phyloP scores from a whole-genome alignment of 2,113 vertebrate species.

The Etia nguti region DNA sequence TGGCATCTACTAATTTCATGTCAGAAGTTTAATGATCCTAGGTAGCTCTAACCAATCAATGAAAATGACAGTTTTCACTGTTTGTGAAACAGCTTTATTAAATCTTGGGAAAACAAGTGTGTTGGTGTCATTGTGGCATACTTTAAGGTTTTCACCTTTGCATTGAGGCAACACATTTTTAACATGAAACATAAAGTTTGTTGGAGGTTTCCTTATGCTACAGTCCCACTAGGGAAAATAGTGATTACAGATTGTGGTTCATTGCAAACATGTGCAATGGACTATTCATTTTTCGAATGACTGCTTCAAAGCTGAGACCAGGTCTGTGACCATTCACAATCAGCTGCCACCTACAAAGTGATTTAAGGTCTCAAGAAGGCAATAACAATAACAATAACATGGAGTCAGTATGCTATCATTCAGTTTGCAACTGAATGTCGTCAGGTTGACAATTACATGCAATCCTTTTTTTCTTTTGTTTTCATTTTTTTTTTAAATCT shows the following conservation, averaged over 20 bases:
- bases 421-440: neutral
- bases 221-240: neutral
- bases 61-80: accelerated
- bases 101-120: neutral
- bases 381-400: neutral
- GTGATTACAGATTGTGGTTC: neutral
- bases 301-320: neutral
- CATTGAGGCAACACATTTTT: neutral
- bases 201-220: neutral
- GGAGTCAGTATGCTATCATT: neutral
- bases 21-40: neutral
- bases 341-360: neutral
- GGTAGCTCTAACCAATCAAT: neutral
- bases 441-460: neutral
- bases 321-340: neutral
- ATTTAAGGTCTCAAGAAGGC: neutral
- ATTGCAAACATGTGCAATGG: neutral
- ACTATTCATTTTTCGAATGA: neutral
- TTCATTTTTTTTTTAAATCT: neutral
- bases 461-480: neutral
- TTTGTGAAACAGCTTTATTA: neutral
- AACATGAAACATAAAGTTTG: neutral
- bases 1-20: neutral
- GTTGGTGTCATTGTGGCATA: neutral
- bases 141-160: neutral